Evolutionary conservation across 2,888 invertebrate species (phyloP).

Genomic region (Yponomeuta evonymella): DNA sequence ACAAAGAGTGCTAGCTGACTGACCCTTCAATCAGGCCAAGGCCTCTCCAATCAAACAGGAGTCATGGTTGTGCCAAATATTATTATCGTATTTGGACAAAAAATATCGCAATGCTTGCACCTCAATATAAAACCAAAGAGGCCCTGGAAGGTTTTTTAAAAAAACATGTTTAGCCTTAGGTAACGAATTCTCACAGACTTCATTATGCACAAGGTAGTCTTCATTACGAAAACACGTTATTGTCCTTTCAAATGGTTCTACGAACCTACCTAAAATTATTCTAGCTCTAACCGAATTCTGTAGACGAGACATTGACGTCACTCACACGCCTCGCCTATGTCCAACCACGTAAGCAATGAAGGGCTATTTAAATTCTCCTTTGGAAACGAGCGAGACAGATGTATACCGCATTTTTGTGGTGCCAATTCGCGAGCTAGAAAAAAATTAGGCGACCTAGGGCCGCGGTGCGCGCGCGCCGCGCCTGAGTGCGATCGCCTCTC

Average conservation of each 20-base stretch:
- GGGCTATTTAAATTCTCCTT: constrained; percentile 6
- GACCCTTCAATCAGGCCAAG: constrained; percentile 1
- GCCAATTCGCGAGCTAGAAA: constrained; percentile 1
- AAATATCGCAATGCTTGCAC: constrained; percentile 10
- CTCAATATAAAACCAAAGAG: constrained; percentile 28
- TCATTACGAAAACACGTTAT: constrained; percentile 12
- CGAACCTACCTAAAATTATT: constrained; percentile 10
- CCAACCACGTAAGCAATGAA: neutral
- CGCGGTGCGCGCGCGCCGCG: neutral
- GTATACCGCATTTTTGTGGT: constrained; percentile 1
- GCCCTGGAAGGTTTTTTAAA: neutral
- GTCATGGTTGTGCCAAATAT: constrained; percentile 2
- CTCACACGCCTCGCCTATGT: constrained; percentile 1
- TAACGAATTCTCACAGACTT: constrained; percentile 3
- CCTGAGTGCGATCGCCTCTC: neutral
- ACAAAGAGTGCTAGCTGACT: neutral
- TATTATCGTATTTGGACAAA: constrained; percentile 8
- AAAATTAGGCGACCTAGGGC: neutral
- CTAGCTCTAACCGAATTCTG: neutral
- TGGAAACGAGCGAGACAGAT: constrained; percentile 1
- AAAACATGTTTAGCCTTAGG: neutral
- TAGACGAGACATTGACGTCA: constrained; percentile 2
- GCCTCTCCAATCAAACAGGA: neutral
- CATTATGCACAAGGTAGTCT: constrained; percentile 9
- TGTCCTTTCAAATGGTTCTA: constrained; percentile 7